A percentile compares a stretch with the other conserved stretches of the same genome.
Evolutionary conservation across 2,113 vertebrate genomes (phyloP).

Genomic region (Marmota flaviventris): DNA sequence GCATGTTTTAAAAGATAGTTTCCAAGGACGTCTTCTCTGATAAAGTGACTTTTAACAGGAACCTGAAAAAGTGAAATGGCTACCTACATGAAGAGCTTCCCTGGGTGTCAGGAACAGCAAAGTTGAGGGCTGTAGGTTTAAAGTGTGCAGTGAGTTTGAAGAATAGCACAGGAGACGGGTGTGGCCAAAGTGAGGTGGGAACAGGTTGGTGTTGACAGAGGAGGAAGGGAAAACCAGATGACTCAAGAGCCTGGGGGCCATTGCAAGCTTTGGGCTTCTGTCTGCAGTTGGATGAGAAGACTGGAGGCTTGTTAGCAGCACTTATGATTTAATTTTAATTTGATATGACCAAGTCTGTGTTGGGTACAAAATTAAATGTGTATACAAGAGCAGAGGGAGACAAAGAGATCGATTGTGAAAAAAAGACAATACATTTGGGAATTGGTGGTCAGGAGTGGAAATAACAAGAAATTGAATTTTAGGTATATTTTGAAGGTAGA

Average conservation of each 20-base stretch:
- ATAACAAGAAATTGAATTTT: background rate
- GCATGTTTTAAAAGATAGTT: background rate
- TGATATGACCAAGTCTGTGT: background rate
- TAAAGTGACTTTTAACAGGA: background rate
- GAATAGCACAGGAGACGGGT: background rate
- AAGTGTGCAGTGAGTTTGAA: background rate
- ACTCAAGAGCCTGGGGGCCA: background rate
- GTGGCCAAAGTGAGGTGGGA: too few relatives aligned
- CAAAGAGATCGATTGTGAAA: background rate
- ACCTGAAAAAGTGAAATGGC: background rate
- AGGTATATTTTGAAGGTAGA: background rate
- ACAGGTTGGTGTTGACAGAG: background rate
- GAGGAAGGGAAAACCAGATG: background rate
- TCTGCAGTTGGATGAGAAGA: background rate
- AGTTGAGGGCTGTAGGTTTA: background rate
- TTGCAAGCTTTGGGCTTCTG: background rate
- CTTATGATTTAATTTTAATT: constrained; percentile 6
- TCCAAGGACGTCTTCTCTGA: background rate
- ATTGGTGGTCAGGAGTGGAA: background rate
- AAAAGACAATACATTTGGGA: background rate
- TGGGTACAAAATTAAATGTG: background rate
- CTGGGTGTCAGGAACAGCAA: background rate
- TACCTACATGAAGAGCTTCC: background rate
- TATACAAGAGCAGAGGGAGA: background rate
- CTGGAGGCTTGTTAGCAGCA: background rate